A percentile compares a stretch with the other conserved stretches of the same genome.
These are phyloP conservation scores for Drosophila colorata DNA, from an alignment of 2,888 invertebrate species.

Conservation along the genomic window DNA sequence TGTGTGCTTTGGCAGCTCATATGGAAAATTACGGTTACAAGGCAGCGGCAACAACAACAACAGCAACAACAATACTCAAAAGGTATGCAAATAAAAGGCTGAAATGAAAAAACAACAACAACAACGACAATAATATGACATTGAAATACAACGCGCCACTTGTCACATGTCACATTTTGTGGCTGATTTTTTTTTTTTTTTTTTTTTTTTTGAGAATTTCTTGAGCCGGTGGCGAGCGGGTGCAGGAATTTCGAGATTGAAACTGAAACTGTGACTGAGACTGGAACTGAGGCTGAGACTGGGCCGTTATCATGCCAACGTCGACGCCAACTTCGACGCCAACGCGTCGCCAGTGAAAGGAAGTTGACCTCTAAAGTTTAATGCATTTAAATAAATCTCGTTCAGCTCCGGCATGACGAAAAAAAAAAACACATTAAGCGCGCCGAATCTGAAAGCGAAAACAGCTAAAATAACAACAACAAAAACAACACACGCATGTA, in stretches of 20 bases:
- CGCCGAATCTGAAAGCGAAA: slow-evolving; percentile 74
- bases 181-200: slow-evolving; percentile 57
- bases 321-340: slow-evolving; percentile 48
- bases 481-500: neutral
- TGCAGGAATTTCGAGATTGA: slow-evolving; percentile 28
- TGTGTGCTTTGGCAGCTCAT: slow-evolving; percentile 60
- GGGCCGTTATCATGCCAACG: slow-evolving; percentile 67
- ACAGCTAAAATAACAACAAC: slow-evolving; percentile 59
- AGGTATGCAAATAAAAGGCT: slow-evolving; percentile 55
- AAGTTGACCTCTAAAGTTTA: slow-evolving; percentile 83
- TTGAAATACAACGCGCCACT: slow-evolving; percentile 75
- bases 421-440: slow-evolving; percentile 61
- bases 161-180: slow-evolving; percentile 80
- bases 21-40: slow-evolving; percentile 69
- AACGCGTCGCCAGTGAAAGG: slow-evolving; percentile 78
- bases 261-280: slow-evolving; percentile 13
- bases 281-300: slow-evolving; percentile 7
- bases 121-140: slow-evolving; percentile 55
- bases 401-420: slow-evolving; percentile 7
- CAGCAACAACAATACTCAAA: slow-evolving; percentile 18
- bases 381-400: slow-evolving; percentile 82
- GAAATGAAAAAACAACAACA: slow-evolving; percentile 19
- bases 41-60: slow-evolving; percentile 16
- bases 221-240: slow-evolving; percentile 5
- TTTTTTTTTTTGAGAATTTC: slow-evolving; percentile 52